A percentile compares a stretch with the other conserved stretches of the same genome.
phyloP scores from a whole-genome alignment of 2,888 invertebrate species.

The Torymus aiolomorphi region DNA sequence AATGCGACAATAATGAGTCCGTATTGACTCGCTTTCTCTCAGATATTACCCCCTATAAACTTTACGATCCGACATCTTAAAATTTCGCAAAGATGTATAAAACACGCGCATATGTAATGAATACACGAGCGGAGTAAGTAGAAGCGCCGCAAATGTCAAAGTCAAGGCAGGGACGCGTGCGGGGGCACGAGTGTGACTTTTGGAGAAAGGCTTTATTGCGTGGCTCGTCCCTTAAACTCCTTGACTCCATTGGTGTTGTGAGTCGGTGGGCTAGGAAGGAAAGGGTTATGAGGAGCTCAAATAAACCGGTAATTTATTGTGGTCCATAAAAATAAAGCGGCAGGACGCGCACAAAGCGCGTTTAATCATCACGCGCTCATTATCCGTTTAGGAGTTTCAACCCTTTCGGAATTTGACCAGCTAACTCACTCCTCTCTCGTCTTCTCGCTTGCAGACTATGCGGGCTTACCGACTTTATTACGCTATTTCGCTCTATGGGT shows the following conservation, averaged over 20 bases:
- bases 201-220: conserved; percentile 42
- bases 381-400: conserved; percentile 34
- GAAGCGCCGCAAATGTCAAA: no score
- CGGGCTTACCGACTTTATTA: conserved; percentile 34
- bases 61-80: conserved; percentile 16
- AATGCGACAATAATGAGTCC: no score
- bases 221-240: conserved; percentile 1
- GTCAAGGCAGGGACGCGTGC: no score
- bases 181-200: conserved; percentile 10
- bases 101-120: no score
- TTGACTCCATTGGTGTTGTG: conserved; percentile 4
- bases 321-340: conserved; percentile 66
- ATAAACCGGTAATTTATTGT: conserved; percentile 67
- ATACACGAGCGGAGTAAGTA: no score
- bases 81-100: not conserved
- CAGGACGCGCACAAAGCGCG: conserved; percentile 60
- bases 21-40: no score
- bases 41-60: not conserved
- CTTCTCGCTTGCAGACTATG: not conserved
- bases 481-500: not conserved
- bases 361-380: conserved; percentile 62
- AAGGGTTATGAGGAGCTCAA: conserved; percentile 60
- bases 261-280: not conserved
- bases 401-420: conserved; percentile 30
- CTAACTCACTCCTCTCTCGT: not conserved